Percentiles rank a stretch among this genome's conserved stretches.
Conservation (phyloP, 2,888 invertebrate genomes). For the Nesidiocoris tenuis region DNA sequence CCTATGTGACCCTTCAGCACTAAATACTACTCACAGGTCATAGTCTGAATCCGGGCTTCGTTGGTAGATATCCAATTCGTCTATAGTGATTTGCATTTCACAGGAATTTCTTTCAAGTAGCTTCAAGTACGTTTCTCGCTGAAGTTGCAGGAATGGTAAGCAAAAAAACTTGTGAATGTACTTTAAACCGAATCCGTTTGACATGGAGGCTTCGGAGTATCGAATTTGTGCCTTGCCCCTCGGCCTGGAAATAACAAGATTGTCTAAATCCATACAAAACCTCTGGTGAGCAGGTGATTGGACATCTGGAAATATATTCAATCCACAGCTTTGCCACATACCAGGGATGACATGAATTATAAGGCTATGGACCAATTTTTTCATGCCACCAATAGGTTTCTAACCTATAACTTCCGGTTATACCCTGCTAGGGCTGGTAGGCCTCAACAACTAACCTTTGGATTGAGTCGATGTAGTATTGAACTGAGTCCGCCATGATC, state of each 20-base stretch:
- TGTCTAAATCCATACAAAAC: background rate
- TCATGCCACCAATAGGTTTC: no score
- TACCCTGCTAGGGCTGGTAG: no score
- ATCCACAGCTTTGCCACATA: no score
- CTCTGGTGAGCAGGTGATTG: background rate
- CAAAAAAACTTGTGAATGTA: constrained; percentile 92
- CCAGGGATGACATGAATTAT: no score
- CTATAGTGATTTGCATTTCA: constrained; percentile 74
- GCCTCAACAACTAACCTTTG: constrained; percentile 63
- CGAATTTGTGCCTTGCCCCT: constrained; percentile 66
- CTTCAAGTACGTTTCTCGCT: constrained; percentile 76
- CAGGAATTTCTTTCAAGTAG: constrained; percentile 82
- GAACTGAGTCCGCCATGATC: constrained; percentile 70
- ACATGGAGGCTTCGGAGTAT: constrained; percentile 90
- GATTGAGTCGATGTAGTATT: constrained; percentile 66
- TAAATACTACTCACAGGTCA: constrained; percentile 59
- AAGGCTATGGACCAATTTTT: no score
- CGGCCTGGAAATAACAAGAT: constrained; percentile 43
- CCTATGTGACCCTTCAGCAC: no score
- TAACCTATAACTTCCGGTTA: no score
- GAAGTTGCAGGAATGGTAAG: constrained; percentile 87
- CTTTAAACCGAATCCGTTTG: constrained; percentile 91
- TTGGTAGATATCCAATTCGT: constrained; percentile 73
- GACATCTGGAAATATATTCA: background rate
- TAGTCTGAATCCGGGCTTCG: constrained; percentile 73